Base-by-base conservation (phyloP, 2,113 vertebrate species). In the Sorex araneus region DNA sequence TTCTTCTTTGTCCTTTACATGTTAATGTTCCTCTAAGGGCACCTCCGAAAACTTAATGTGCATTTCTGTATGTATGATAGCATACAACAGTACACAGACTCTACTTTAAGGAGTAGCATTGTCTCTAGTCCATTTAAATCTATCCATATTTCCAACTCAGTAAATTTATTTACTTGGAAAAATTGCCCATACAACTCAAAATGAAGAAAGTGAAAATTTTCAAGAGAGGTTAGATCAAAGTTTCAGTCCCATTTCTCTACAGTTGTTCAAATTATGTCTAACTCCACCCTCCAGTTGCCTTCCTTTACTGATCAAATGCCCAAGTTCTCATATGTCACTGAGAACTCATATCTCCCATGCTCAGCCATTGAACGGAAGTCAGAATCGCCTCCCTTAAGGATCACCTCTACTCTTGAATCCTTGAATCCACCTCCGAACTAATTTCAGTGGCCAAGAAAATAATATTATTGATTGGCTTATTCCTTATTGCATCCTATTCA, bases 1-100 rank as follows among this genome's bases (percentile, higher is more conserved):
- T 90, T 96, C 63, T 84, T 76, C 69, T 95, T 90, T 97, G 47
- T 93, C 93, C 81, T 97, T 92, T 83, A 94, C 76, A 70, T 5
- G 3, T 86, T 80, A 93, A 77, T 57, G 67, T 30, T 87, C 67
- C 32, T 89, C 75, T 91, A 79, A 73, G 85, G 45, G 82, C 3
- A 92, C 12, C 60, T 87, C 54, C 87, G 87, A 63, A 23, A 96
- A 77, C 40, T 36, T 70, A 47, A 47, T 73, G 69, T 67, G 10
- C 54, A 66, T 88, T 92, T 95, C 79, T 86, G 6, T 88, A 34
- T 60, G 47, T n/a, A 80, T 11, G 64, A 81, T 32, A 87, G 76
- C 45, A 78, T n/a, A 50, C 11, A 64, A 74, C 57, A 69, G n/a
- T 23, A 45, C 16, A 89, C 34, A 28, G n/a, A 10, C 34, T 89